Evolutionary conservation across 2,113 vertebrate species (phyloP).

Genomic region (Mirza zaza): DNA sequence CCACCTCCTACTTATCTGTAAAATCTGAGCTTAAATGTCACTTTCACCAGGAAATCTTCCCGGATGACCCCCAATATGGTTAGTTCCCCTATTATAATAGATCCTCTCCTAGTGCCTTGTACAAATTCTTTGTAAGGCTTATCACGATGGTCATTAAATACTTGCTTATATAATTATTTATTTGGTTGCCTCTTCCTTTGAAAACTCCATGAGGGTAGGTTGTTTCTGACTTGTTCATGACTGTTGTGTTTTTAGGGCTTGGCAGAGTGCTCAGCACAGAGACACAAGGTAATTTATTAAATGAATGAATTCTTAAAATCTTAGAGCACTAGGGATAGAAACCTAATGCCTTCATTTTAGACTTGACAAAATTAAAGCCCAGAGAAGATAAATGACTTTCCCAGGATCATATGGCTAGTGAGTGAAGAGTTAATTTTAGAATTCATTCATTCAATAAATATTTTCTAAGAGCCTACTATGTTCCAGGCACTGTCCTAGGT

Average conservation of each 20-base stretch:
- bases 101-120: neutral
- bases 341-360: constrained; percentile 18
- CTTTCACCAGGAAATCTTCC: neutral
- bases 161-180: neutral
- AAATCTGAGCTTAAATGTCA: constrained; percentile 9
- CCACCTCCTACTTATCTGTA: neutral
- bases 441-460: neutral
- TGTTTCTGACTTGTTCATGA: neutral
- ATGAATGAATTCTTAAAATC: constrained; percentile 17
- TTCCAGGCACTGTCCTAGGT: constrained; percentile 16
- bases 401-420: neutral
- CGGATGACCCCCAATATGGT: neutral
- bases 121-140: neutral
- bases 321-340: neutral
- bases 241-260: constrained; percentile 13
- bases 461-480: constrained; percentile 32
- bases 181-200: neutral
- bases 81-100: too few species aligned
- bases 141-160: neutral
- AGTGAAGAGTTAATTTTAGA: neutral
- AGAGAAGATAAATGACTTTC: constrained; percentile 1
- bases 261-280: neutral
- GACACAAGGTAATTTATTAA: neutral
- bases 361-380: constrained; percentile 35
- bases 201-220: constrained; percentile 13